Base-by-base conservation (phyloP, 1,140 invertebrate genomes). In the Saccostrea cuccullata region DNA sequence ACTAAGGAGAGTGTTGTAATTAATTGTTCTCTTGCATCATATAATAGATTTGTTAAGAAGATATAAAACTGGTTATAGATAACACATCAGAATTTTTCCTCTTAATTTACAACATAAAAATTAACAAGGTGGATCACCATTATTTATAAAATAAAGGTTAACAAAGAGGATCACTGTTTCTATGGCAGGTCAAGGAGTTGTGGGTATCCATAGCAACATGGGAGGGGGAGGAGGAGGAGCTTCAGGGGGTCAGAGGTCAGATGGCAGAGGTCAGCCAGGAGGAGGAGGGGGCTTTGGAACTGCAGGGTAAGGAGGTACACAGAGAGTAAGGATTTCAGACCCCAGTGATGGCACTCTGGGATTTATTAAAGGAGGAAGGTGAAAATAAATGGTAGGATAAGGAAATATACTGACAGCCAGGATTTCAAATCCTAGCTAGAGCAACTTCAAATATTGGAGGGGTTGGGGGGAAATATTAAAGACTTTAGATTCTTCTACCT, bases 201-300 rank as follows among this genome's bases (percentile, higher is more conserved):
- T 77, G 13, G 30, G 70, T 15, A 30, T 36, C 30, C 23, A 77
- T 26, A 26, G 26, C 70, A 77, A 77, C 70, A 26, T 15, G 11
- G 70, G 70, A 13, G 92, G 91, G 0, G 91, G 91, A 36, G 92
- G 92, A 0, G 91, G 91, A 30, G 91, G 91, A 20, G 8, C 47
- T n/a, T 90, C 90, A 13, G 90, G 90, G 3, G 70, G 85, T 30
- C 67, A 17, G 36, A 86, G 86, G 23, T 11, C 70, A 3, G 87
- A 89, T 60, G 87, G 86, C n/a, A 82, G 20, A 13, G 92, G 89
- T 12, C 36, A 85, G n/a, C 89, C 92, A 15, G 92, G 92, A 26
- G 92, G 88, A 36, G 92, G 92, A 55, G 92, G 90, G n/a, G 91
- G 91, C 12, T 92, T 91, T 87, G 92, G 90, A 12, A 89, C 83